These are phyloP conservation scores for Pteruthius melanotis DNA, from an alignment of 2,113 vertebrate species.

Conservation along the genomic window DNA sequence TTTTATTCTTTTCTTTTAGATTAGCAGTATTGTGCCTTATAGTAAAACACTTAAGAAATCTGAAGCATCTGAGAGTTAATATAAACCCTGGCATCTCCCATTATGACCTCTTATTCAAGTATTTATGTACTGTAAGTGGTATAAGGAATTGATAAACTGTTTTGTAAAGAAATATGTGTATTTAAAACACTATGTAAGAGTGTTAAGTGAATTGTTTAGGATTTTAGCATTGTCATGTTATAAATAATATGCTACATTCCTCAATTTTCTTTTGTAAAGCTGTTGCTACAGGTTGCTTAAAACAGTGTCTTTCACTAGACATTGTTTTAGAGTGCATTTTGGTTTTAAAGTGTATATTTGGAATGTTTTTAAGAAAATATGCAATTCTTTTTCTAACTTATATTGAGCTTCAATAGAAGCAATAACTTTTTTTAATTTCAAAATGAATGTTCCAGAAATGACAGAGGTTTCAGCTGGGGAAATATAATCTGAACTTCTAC, in stretches of 20 bases:
- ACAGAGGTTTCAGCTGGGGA: conserved; percentile 25
- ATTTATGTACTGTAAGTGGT: conserved; percentile 45
- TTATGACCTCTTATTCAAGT: conserved; percentile 50
- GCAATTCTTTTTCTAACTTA: conserved; percentile 62
- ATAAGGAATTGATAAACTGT: conserved; percentile 50
- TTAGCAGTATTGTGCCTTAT: conserved; percentile 65
- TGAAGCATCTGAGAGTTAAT: conserved; percentile 50
- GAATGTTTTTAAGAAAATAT: conserved; percentile 62
- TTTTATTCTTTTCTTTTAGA: conserved; percentile 44
- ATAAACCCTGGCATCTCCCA: conserved; percentile 36
- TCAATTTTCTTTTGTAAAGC: conserved; percentile 31
- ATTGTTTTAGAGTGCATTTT: conserved; percentile 40
- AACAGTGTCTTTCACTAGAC: conserved; percentile 35
- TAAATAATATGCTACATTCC: conserved; percentile 42
- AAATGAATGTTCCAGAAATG: conserved; percentile 43
- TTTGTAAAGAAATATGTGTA: conserved; percentile 59
- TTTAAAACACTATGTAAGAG: conserved; percentile 43
- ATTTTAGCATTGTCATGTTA: conserved; percentile 44
- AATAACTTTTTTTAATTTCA: conserved; percentile 50
- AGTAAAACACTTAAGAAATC: conserved; percentile 29
- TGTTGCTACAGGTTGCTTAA: conserved; percentile 39
- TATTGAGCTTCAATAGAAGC: conserved; percentile 48
- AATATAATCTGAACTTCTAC: conserved; percentile 1
- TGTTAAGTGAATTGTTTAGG: conserved; percentile 38
- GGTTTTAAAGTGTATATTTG: conserved; percentile 52